These are phyloP conservation scores for Agrochola circellaris DNA, from an alignment of 2,888 invertebrate species.

Conservation along the genomic window DNA sequence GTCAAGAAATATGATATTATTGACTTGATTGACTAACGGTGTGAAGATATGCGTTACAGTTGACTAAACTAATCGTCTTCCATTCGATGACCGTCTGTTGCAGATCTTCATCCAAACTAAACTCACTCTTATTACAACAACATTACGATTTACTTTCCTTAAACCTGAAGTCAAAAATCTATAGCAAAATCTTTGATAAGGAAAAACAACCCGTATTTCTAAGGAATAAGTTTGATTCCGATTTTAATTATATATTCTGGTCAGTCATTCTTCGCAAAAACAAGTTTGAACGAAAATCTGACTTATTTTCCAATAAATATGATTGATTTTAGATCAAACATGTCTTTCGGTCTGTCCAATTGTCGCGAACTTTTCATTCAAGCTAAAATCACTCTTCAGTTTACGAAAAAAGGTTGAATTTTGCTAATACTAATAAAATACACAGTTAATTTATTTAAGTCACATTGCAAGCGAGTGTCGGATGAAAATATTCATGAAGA, in stretches of 20 bases:
- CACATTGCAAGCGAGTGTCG: constrained; percentile 44
- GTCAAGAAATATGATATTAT: constrained; percentile 43
- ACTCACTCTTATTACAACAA: rapidly evolving
- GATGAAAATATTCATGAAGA: constrained; percentile 38
- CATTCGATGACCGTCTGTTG: background rate
- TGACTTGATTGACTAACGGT: constrained; percentile 14
- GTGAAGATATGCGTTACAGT: constrained; percentile 30
- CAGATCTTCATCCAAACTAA: background rate
- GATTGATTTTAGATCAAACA: background rate
- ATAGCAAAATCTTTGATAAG: background rate
- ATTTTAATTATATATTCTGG: background rate
- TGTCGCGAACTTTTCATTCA: background rate
- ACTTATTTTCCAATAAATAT: rapidly evolving
- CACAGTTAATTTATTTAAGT: constrained; percentile 52
- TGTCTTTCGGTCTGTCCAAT: background rate
- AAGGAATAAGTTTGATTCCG: background rate
- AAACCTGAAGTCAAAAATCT: rapidly evolving
- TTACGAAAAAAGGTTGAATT: rapidly evolving
- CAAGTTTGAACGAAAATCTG: rapidly evolving
- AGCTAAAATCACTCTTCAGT: rapidly evolving
- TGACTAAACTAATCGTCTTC: constrained; percentile 21
- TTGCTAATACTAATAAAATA: background rate
- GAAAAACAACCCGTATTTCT: background rate
- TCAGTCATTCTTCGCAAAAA: background rate
- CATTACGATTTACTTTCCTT: background rate